Base-by-base conservation (phyloP, 30 jellyfish, hydroid and myxozoan species). In the Turritopsis dohrnii region DNA sequence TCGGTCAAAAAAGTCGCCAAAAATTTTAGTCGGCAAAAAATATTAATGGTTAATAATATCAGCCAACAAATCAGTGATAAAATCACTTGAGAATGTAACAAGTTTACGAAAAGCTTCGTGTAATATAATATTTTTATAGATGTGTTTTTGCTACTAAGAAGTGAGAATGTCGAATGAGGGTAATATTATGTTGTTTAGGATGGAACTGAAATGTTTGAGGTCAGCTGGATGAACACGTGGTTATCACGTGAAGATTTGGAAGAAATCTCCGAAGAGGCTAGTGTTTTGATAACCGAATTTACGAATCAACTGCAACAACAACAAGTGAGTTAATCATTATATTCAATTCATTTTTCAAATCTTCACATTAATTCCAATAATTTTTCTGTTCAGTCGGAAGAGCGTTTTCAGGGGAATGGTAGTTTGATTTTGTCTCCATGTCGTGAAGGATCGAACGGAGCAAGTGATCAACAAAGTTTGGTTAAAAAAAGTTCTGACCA, bases 221-320 rank as follows among this genome's bases (percentile, higher is more conserved):
- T 76, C 1, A 52, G 28, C 5, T 76, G 84, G 84, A 65, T 28
- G 54, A 76, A 65, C 23, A 18, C 26, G n/a, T 76, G 84, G 84
- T 23, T 76, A 18, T 76, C 84, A 76, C 72, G 28, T 19, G 84
- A 76, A 18, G 74, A 19, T 18, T 22, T 76, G 19, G 54, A 21
- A 27, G 84, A 76, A 28, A 52, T 27, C 75, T 76, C 54, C 19
- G 72, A 65, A 21, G 81, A 72, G 18, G 81, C 60, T 7, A 31
- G 28, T 22, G 20, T 52, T 72, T 30, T 72, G 31, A 72, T 72
- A 16, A 19, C 60, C 3, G 81, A 19, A 26, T 72, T 16, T 72
- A 31, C 18, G 18, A 26, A 1, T 26, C 31, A 22, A 72, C 31
- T 26, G 22, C 31, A 72, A 72, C 31, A 22, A 30, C 60, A 26